Evolutionary conservation across 2,113 vertebrate genomes (phyloP).

Genomic region (Ranitomeya variabilis): DNA sequence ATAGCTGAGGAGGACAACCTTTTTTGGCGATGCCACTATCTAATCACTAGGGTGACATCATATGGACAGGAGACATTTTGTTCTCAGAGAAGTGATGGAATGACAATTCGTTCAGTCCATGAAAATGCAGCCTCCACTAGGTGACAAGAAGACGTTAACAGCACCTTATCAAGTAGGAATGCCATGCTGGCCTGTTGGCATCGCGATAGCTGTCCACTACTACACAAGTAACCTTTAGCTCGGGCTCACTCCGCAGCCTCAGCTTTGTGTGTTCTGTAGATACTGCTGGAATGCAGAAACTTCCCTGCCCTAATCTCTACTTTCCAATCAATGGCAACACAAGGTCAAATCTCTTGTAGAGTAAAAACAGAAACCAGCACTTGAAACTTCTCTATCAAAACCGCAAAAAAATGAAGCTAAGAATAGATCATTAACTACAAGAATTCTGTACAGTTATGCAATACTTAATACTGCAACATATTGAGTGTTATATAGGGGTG

Average conservation of each 20-base stretch:
- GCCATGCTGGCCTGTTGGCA: not conserved
- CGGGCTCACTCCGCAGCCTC: not conserved
- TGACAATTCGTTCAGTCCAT: not conserved
- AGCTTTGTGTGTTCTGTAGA: not conserved
- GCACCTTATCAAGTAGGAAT: not conserved
- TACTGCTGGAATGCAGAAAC: not conserved
- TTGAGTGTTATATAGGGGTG: not conserved
- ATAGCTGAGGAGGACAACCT: not conserved
- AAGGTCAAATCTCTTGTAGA: not conserved
- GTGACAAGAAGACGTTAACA: slow-evolving; percentile 1
- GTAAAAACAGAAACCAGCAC: slow-evolving; percentile 17
- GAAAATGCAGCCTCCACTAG: not conserved
- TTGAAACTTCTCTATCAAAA: slow-evolving; percentile 21
- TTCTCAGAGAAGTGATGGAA: not conserved
- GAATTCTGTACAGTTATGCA: not conserved
- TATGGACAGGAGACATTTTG: not conserved
- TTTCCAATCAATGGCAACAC: not conserved
- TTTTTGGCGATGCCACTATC: not conserved
- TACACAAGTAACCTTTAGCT: not conserved
- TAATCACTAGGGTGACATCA: not conserved
- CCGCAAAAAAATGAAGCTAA: not conserved
- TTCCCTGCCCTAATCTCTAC: not conserved
- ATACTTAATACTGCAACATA: not conserved
- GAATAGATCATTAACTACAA: slow-evolving; percentile 10
- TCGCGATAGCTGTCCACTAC: not conserved